Evolutionary conservation across 2,113 vertebrate species (phyloP).

Genomic region (Blennius ocellaris): DNA sequence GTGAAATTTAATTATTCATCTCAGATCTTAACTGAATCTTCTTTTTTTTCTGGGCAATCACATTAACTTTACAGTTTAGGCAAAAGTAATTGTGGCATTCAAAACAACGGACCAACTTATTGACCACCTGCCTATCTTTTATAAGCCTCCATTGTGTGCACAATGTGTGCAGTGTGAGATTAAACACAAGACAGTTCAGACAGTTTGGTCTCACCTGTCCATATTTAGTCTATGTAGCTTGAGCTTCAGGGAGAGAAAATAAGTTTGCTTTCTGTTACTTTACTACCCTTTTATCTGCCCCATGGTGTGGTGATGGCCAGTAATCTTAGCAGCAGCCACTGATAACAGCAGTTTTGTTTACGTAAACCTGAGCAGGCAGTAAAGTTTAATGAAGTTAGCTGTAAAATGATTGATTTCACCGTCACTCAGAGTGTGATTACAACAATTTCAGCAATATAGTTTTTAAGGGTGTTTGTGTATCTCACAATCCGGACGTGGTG

Average conservation of each 20-base stretch:
- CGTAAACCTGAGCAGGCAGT: conserved; percentile 62
- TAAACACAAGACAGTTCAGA: conserved; percentile 4
- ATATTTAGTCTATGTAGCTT: background rate
- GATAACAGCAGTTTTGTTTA: conserved; percentile 66
- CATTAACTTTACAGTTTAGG: no score
- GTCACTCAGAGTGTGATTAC: conserved; percentile 34
- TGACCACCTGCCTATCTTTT: background rate
- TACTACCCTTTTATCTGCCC: conserved; percentile 68
- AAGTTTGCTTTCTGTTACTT: conserved; percentile 63
- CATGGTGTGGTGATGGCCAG: conserved; percentile 63
- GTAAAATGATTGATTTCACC: conserved; percentile 64
- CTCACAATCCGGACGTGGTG: conserved; percentile 14
- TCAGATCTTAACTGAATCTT: background rate
- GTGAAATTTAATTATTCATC: background rate
- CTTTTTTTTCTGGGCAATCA: background rate
- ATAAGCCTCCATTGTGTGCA: background rate
- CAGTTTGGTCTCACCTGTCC: conserved; percentile 23
- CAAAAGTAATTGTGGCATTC: no score
- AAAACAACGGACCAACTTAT: no score
- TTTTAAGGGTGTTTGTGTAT: conserved; percentile 36
- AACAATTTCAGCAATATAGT: conserved; percentile 46
- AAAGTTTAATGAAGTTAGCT: conserved; percentile 74
- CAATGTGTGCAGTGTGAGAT: background rate
- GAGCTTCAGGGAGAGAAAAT: conserved; percentile 36
- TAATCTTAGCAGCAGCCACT: conserved; percentile 62